Conservation (phyloP, 2,113 vertebrate species). For the Chelonoidis abingdonii region DNA sequence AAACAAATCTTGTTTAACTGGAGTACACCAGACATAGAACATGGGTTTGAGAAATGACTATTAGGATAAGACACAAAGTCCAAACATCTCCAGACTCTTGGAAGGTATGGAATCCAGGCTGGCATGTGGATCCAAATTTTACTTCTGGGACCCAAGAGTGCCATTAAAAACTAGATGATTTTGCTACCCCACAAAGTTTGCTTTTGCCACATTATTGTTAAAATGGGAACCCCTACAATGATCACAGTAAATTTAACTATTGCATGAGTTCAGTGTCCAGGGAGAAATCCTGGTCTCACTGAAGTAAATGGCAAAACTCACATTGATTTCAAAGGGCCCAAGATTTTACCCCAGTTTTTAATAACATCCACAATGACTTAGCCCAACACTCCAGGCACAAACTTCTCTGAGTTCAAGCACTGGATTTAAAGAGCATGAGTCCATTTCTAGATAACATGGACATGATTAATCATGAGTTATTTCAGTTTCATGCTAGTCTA, state of each 20-base stretch:
- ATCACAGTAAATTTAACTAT: neutral
- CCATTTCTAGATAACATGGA: neutral
- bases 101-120: neutral
- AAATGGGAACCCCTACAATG: neutral
- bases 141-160: neutral
- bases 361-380: neutral
- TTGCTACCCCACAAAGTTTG: neutral
- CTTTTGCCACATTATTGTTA: neutral
- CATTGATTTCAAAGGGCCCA: neutral
- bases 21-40: neutral
- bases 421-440: neutral
- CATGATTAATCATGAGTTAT: neutral
- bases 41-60: neutral
- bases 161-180: neutral
- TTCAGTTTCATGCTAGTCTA: neutral
- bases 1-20: neutral
- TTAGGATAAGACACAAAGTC: neutral
- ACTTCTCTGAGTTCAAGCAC: neutral
- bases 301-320: neutral
- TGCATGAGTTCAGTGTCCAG: neutral
- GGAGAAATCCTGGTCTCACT: neutral
- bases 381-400: neutral
- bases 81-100: neutral
- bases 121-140: neutral
- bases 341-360: neutral